Evolutionary conservation across 2,888 invertebrate genomes (phyloP).

Genomic region (Sesia bembeciformis): DNA sequence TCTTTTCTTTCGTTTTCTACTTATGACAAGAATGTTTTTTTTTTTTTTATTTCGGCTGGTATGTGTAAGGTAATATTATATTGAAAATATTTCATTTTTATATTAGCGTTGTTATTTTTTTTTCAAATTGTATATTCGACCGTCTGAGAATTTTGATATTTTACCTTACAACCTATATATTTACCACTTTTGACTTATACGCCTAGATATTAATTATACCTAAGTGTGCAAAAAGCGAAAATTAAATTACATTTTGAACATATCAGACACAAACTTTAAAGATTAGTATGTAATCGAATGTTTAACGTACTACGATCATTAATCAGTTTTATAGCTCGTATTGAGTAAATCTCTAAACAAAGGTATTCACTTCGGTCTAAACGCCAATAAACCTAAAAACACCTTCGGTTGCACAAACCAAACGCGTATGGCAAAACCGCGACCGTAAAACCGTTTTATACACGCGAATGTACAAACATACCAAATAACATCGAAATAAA

Average conservation of each 20-base stretch:
- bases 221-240: no score
- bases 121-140: no score
- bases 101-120: no score
- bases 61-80: no score
- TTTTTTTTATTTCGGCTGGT: no score
- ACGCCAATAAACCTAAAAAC: constrained; percentile 65
- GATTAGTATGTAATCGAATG: neutral
- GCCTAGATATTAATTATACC: no score
- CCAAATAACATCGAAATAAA: constrained; percentile 56
- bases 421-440: constrained; percentile 60
- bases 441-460: constrained; percentile 51
- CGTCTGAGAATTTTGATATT: no score
- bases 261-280: neutral
- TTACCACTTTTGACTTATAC: no score
- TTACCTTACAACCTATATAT: no score
- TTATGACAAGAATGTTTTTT: no score
- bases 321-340: constrained; percentile 45
- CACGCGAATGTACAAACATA: constrained; percentile 42
- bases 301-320: neutral
- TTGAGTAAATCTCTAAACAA: constrained; percentile 44
- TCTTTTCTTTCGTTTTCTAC: no score
- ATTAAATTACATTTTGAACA: neutral
- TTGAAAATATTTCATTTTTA: no score
- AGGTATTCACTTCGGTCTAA: constrained; percentile 58
- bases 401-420: constrained; percentile 63